phyloP scores from a whole-genome alignment of 2,888 invertebrate genomes.

The Leptura quadrifasciata region DNA sequence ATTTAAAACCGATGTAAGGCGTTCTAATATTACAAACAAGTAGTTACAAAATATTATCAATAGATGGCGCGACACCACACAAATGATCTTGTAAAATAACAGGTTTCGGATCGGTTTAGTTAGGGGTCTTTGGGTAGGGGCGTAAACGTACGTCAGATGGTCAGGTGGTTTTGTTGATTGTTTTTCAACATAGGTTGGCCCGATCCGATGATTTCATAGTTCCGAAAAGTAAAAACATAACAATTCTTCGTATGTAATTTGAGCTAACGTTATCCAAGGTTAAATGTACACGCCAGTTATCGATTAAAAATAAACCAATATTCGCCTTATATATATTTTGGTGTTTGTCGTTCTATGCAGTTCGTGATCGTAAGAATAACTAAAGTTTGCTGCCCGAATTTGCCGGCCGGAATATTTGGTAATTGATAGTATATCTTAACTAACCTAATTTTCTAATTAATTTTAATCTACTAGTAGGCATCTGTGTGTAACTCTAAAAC shows the following conservation, averaged over 20 bases:
- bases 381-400: background rate
- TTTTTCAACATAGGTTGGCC: too few relatives aligned
- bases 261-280: conserved; percentile 2
- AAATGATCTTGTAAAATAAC: too few relatives aligned
- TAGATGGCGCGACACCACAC: too few relatives aligned
- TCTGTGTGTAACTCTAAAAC: background rate
- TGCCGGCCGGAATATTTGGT: conserved; percentile 15
- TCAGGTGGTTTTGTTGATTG: background rate
- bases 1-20: too few relatives aligned
- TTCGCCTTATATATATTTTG: background rate
- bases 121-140: too few relatives aligned
- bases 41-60: too few relatives aligned
- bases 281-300: background rate
- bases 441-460: background rate
- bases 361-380: background rate
- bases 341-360: conserved; percentile 14
- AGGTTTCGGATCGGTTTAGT: too few relatives aligned
- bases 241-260: background rate
- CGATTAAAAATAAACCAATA: conserved; percentile 5
- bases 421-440: background rate
- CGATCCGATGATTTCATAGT: background rate
- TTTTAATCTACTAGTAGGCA: background rate
- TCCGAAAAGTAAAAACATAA: background rate
- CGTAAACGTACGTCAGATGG: background rate
- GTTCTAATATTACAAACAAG: too few relatives aligned